A percentile compares a stretch with the other conserved stretches of the same genome.
Conservation (phyloP, 2,888 invertebrate genomes). For the Criorhina ranunculi region DNA sequence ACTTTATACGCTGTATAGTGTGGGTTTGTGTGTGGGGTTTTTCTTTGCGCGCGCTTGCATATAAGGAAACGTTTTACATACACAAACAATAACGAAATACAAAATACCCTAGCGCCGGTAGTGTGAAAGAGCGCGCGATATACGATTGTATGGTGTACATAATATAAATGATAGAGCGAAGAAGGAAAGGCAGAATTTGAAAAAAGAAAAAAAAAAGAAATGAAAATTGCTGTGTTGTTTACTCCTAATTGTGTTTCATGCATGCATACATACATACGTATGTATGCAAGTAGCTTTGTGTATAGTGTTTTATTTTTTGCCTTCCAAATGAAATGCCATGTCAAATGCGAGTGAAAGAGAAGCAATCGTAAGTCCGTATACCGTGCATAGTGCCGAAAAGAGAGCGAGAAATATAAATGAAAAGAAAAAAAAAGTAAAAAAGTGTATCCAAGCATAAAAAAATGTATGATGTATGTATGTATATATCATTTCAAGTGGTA, state of each 20-base stretch:
- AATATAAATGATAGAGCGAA: conserved; percentile 57
- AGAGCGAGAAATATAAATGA: conserved; percentile 50
- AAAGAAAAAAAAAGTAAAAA: conserved; percentile 7
- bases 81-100: conserved; percentile 39
- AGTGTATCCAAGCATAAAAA: conserved; percentile 34
- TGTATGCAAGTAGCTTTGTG: conserved; percentile 42
- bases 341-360: conserved; percentile 71
- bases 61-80: conserved; percentile 72
- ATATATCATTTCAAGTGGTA: conserved; percentile 56
- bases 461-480: conserved; percentile 39
- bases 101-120: conserved; percentile 43
- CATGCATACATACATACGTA: conserved; percentile 15
- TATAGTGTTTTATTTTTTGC: conserved; percentile 53
- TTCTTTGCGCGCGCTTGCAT: conserved; percentile 75
- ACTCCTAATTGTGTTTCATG: conserved; percentile 67
- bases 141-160: conserved; percentile 34
- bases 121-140: conserved; percentile 54
- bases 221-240: conserved; percentile 65
- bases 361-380: conserved; percentile 33
- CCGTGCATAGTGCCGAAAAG: conserved; percentile 58
- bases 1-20: conserved; percentile 29
- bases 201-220: conserved; percentile 33
- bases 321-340: conserved; percentile 64
- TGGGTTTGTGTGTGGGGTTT: conserved; percentile 40
- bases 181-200: conserved; percentile 47